These are phyloP conservation scores for Drosophila leontia DNA, from an alignment of 1,140 invertebrate genomes.

Conservation along the genomic window DNA sequence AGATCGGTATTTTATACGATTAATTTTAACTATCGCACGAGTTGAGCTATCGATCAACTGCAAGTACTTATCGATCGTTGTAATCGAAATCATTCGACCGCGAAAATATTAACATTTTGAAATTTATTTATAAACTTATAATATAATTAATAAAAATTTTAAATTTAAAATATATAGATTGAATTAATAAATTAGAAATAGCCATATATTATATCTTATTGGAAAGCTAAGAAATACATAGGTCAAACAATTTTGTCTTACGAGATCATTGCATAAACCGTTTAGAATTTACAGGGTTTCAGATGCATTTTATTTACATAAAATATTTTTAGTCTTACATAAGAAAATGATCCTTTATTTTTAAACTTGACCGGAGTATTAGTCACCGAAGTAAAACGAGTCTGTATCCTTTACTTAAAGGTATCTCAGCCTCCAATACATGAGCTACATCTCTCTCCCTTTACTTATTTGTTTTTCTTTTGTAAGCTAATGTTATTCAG, in stretches of 20 bases:
- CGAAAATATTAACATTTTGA: background rate
- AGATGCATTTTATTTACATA: too few relatives aligned
- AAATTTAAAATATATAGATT: background rate
- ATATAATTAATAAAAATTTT: background rate
- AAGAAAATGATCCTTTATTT: background rate
- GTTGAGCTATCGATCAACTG: background rate
- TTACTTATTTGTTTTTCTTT: background rate
- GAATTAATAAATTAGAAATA: too few relatives aligned
- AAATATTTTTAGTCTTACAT: too few relatives aligned
- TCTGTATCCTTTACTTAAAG: background rate
- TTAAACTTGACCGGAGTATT: background rate
- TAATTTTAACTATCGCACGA: background rate
- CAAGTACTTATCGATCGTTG: background rate
- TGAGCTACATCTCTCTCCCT: background rate
- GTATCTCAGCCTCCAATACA: too few relatives aligned
- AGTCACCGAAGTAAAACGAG: background rate
- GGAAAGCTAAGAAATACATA: too few relatives aligned
- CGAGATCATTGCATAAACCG: too few relatives aligned
- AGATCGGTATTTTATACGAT: background rate
- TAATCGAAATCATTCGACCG: constrained; percentile 1
- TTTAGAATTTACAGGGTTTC: too few relatives aligned
- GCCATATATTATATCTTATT: too few relatives aligned
- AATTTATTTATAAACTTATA: background rate
- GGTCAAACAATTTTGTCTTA: too few relatives aligned
- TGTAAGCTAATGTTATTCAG: constrained; percentile 8